Base-by-base conservation (phyloP, 2,888 invertebrate genomes). In the Cacoxenus indagator region DNA sequence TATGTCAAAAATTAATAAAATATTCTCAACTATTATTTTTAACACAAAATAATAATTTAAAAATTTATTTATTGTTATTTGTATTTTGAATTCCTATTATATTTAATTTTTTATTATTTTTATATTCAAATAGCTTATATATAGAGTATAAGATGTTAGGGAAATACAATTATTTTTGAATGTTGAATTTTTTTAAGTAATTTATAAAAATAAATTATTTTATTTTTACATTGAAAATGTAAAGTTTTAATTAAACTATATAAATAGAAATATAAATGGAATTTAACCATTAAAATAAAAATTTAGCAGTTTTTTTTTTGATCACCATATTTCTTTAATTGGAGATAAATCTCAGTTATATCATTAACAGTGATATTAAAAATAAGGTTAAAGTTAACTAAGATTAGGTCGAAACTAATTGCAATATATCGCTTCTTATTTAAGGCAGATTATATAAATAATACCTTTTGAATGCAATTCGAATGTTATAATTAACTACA, bases 141-240 rank as follows among this genome's bases (percentile, higher is more conserved):
- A 75, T 78, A 89, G 88, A 89, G 89, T 83, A 77, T 88, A 89
- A 89, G 89, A 86, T 88, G 85, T 88, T 85, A 86, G 72, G 84
- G 87, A 84, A 84, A 83, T 84, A 84, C 67, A 29, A 78, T 70
- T 77, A 81, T 76, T 76, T 78, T 83, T 83, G 69, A 72, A 76
- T 82, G 75, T 76, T 71, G 81, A 87, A 85, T 75, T 77, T 54
- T 19, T 67, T 68, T 74, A 77, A 82, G 81, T 84, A 84, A 83
- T 82, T 84, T 83, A 83, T 81, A 84, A 83, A 83, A 80, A 74
- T 51, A 75, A 75, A 64, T 4, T 64, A 73, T 82, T 90, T 90
- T 91, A 89, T 89, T 90, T 90, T 91, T 91, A 91, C 89, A 90
- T 81, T 91, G 91, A 91, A 92, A 91, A 90, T 91, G 89, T 91